phyloP scores from a whole-genome alignment of 2,888 invertebrate genomes.

The Alviniconcha strummeri region DNA sequence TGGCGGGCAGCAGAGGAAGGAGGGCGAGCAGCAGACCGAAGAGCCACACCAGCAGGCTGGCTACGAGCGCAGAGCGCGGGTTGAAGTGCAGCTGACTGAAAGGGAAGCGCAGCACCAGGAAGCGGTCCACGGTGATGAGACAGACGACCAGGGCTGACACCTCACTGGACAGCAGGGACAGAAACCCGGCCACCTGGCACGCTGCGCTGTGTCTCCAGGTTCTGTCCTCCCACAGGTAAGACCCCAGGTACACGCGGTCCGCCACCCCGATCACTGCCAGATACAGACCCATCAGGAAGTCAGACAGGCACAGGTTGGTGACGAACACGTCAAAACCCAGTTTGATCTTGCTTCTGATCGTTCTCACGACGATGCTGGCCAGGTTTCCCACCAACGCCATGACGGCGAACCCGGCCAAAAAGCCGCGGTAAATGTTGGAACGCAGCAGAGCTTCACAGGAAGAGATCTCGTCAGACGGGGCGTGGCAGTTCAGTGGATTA shows the following conservation, averaged over 20 bases:
- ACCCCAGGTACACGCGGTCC: background rate
- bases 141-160: background rate
- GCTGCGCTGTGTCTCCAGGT: background rate
- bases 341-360: background rate
- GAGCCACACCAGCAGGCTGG: background rate
- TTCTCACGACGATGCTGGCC: background rate
- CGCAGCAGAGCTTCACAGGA: constrained; percentile 3
- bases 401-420: background rate
- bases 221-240: background rate
- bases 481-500: background rate
- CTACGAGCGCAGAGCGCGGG: background rate
- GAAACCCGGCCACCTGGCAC: background rate
- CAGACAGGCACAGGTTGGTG: background rate
- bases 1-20: background rate
- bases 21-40: background rate
- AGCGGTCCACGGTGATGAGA: constrained; percentile 10
- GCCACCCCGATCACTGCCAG: background rate
- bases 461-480: constrained; percentile 1
- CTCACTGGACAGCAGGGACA: background rate
- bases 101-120: background rate
- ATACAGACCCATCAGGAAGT: constrained; percentile 7
- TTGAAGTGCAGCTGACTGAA: constrained; percentile 5
- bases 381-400: background rate
- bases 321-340: background rate
- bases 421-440: background rate